Evolutionary conservation across 1,140 invertebrate species (phyloP).

Genomic region (Apis dorsata): DNA sequence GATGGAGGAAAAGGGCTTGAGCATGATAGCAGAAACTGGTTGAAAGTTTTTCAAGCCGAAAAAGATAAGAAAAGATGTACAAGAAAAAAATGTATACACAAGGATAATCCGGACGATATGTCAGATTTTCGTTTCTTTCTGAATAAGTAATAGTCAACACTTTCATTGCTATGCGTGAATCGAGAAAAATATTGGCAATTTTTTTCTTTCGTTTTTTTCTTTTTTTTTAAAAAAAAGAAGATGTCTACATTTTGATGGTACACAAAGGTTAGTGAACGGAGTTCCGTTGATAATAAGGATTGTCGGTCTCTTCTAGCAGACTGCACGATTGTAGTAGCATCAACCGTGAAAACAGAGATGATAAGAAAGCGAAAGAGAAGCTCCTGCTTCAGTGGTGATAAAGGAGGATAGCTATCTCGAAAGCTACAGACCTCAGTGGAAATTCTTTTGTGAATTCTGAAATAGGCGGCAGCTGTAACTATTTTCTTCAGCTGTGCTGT

Average conservation of each 20-base stretch:
- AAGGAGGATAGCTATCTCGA: not conserved
- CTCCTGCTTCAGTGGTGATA: not conserved
- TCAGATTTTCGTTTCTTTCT: conserved; percentile 6
- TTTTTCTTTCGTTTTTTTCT: not conserved
- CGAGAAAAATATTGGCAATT: not conserved
- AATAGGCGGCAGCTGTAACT: not conserved
- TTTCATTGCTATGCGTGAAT: not conserved
- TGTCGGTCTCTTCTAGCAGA: conserved; percentile 15
- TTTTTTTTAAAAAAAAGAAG: not conserved
- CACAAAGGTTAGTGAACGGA: not conserved
- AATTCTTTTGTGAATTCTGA: not conserved
- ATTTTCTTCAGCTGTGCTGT: not conserved
- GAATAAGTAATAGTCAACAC: conserved; percentile 37
- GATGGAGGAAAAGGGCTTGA: not conserved
- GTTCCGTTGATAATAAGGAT: conserved; percentile 16
- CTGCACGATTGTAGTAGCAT: conserved; percentile 7
- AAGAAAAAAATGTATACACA: not conserved
- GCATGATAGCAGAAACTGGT: conserved; percentile 27
- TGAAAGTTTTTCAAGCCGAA: conserved; percentile 29
- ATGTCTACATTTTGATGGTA: not conserved
- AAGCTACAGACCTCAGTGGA: not conserved
- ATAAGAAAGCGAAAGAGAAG: not conserved
- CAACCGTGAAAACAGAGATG: conserved; percentile 12
- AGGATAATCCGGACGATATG: not conserved
- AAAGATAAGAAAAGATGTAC: conserved; percentile 30